Evolutionary conservation across 2,888 invertebrate genomes (phyloP).

Genomic region (Melanostoma mellinum): DNA sequence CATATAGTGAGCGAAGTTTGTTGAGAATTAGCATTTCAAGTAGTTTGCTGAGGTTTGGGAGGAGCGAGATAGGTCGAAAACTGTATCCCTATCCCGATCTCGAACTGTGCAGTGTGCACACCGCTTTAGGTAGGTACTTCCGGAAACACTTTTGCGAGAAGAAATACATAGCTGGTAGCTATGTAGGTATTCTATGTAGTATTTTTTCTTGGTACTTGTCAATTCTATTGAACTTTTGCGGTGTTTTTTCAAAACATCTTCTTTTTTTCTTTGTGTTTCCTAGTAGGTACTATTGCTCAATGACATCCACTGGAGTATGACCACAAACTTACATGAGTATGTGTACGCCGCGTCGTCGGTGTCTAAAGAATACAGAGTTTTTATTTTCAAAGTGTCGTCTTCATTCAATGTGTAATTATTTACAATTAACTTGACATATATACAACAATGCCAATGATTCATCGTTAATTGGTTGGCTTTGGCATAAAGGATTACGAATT

Average conservation of each 20-base stretch:
- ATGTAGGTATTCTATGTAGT: background rate
- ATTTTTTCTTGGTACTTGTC: slow-evolving; percentile 20
- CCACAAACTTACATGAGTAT: slow-evolving; percentile 39
- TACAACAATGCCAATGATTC: slow-evolving; percentile 51
- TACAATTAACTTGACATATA: slow-evolving; percentile 55
- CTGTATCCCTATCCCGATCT: no score
- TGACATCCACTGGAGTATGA: slow-evolving; percentile 47
- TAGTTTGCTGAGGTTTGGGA: no score
- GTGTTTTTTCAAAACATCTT: slow-evolving; percentile 41
- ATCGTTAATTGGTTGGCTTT: slow-evolving; percentile 36
- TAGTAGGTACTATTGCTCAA: slow-evolving; percentile 55
- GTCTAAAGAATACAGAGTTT: background rate
- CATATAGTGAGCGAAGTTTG: no score
- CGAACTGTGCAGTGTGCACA: slow-evolving; percentile 37
- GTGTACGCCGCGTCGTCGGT: background rate
- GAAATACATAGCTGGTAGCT: background rate
- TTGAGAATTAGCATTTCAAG: no score
- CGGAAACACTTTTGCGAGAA: background rate
- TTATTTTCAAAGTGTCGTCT: slow-evolving; percentile 49
- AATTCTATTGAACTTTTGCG: slow-evolving; percentile 41
- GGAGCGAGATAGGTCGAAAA: no score
- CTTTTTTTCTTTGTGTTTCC: slow-evolving; percentile 34
- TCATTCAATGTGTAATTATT: slow-evolving; percentile 45
- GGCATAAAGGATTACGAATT: slow-evolving; percentile 41
- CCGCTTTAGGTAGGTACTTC: slow-evolving; percentile 11